Percentiles rank a stretch among this genome's conserved stretches.
phyloP scores from a whole-genome alignment of 2,888 invertebrate species.

The Acronicta aceris region DNA sequence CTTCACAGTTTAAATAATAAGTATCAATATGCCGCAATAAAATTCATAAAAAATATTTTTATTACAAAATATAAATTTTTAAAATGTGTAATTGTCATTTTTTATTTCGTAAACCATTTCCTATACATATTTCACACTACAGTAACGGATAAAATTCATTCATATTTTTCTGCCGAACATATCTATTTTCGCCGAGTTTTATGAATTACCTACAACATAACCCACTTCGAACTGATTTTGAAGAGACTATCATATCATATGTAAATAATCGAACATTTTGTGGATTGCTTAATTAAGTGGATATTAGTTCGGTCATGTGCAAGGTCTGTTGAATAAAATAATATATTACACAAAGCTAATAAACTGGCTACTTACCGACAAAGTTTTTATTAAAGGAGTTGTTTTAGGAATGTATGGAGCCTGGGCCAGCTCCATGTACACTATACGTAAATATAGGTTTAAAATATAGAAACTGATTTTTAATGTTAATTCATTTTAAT shows the following conservation, averaged over 20 bases:
- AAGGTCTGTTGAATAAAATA: conserved; percentile 46
- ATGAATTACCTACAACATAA: conserved; percentile 10
- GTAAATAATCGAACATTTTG: conserved; percentile 40
- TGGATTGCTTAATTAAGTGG: conserved; percentile 54
- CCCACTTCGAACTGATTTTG: conserved; percentile 21
- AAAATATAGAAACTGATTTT: too few relatives aligned
- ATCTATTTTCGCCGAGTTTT: conserved; percentile 18
- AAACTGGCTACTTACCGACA: conserved; percentile 11
- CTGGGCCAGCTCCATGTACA: too few relatives aligned
- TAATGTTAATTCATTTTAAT: too few relatives aligned
- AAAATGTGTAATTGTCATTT: too few relatives aligned
- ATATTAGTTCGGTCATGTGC: conserved; percentile 26
- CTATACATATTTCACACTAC: too few relatives aligned
- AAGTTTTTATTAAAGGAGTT: background rate
- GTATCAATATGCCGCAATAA: too few relatives aligned
- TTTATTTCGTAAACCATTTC: too few relatives aligned
- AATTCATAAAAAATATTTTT: too few relatives aligned
- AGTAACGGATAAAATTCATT: background rate
- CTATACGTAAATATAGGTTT: too few relatives aligned
- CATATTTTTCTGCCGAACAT: background rate
- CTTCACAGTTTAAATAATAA: too few relatives aligned
- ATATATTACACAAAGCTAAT: conserved; percentile 34
- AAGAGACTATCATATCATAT: conserved; percentile 37
- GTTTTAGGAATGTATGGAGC: too few relatives aligned
- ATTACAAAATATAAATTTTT: too few relatives aligned